These are phyloP conservation scores for Ciconia stormi DNA, from an alignment of 2,113 vertebrate species.

Conservation along the genomic window DNA sequence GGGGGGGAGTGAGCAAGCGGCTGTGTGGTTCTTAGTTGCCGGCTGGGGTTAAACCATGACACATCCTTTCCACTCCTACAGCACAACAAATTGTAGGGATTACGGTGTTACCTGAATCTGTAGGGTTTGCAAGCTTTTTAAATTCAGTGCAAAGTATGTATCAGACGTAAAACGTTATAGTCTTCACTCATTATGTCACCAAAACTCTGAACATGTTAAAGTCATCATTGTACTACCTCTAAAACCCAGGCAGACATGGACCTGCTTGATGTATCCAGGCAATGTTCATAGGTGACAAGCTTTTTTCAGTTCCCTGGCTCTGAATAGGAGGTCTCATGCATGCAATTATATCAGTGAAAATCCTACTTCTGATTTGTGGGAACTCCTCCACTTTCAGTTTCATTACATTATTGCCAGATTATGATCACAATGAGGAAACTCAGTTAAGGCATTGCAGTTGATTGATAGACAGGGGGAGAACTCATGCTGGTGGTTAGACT, in stretches of 20 bases:
- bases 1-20: too few relatives aligned
- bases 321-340: background rate
- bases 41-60: too few relatives aligned
- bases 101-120: background rate
- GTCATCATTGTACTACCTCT: background rate
- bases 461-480: background rate
- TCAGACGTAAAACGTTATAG: background rate
- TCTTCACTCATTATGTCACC: background rate
- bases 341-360: background rate
- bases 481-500: background rate
- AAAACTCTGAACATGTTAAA: background rate
- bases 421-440: background rate
- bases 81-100: background rate
- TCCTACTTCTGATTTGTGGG: slow-evolving; percentile 10
- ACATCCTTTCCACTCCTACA: background rate
- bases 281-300: background rate
- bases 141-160: background rate
- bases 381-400: slow-evolving; percentile 41
- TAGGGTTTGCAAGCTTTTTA: background rate
- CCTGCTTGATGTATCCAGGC: background rate
- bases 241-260: background rate
- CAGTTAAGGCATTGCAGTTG: background rate
- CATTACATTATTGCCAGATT: slow-evolving; percentile 36
- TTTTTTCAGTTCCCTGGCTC: background rate
- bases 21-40: too few relatives aligned